Percentiles rank a stretch among this genome's conserved stretches.
These are phyloP conservation scores for Hoplostethus mediterraneus DNA, from an alignment of 2,797 vertebrate genomes.

Conservation along the genomic window DNA sequence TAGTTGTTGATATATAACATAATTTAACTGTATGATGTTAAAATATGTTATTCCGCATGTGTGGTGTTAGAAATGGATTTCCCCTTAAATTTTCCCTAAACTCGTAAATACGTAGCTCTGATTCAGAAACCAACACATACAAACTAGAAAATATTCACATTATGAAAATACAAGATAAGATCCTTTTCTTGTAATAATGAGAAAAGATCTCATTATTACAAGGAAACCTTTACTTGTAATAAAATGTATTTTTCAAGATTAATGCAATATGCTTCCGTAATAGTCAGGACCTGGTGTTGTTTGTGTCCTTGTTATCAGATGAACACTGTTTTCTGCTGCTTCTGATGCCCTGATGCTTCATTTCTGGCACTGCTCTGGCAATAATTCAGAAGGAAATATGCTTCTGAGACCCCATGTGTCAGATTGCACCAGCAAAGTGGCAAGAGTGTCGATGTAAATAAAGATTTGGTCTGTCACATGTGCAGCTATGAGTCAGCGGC, in stretches of 20 bases:
- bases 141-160: slow-evolving; percentile 16
- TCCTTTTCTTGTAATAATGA: background rate
- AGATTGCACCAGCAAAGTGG: slow-evolving; percentile 46
- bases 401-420: slow-evolving; percentile 48
- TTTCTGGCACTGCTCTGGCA: slow-evolving; percentile 43
- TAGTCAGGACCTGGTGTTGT: slow-evolving; percentile 40
- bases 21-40: background rate
- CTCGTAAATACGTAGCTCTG: background rate
- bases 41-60: background rate
- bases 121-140: slow-evolving; percentile 16
- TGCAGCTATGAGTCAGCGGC: slow-evolving; percentile 47
- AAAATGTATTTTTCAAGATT: slow-evolving; percentile 12
- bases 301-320: slow-evolving; percentile 53
- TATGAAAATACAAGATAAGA: slow-evolving; percentile 5
- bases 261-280: slow-evolving; percentile 23
- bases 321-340: slow-evolving; percentile 18
- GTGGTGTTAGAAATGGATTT: background rate
- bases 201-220: slow-evolving; percentile 18
- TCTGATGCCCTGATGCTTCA: slow-evolving; percentile 17
- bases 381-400: slow-evolving; percentile 48
- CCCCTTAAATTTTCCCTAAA: background rate
- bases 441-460: slow-evolving; percentile 63
- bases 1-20: too few species aligned
- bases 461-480: slow-evolving; percentile 41
- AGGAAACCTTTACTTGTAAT: background rate